phyloP scores from a whole-genome alignment of 2,113 vertebrate genomes.

The Albula goreensis region DNA sequence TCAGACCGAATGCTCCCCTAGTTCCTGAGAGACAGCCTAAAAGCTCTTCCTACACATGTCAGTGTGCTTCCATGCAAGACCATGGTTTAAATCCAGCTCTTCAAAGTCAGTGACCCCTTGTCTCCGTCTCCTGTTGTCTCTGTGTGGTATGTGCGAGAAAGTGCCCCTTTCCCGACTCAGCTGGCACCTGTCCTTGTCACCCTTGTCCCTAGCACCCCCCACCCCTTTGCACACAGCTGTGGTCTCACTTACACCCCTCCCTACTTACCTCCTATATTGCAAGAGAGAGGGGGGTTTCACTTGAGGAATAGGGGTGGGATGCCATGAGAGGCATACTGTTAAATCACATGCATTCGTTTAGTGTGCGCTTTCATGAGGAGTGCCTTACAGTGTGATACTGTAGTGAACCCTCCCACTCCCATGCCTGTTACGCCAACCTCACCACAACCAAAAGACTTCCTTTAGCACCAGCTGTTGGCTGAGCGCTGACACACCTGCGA shows the following conservation, averaged over 20 bases:
- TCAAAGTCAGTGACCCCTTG: not conserved
- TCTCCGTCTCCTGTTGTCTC: not conserved
- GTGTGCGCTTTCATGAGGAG: too few relatives aligned
- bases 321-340: not conserved
- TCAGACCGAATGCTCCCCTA: not conserved
- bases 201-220: not conserved
- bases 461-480: not conserved
- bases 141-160: slow-evolving; percentile 7
- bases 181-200: slow-evolving; percentile 10
- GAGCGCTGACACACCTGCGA: not conserved
- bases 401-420: not conserved
- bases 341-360: too few relatives aligned
- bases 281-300: not conserved
- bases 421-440: not conserved
- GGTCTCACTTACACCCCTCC: slow-evolving; percentile 4
- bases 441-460: not conserved
- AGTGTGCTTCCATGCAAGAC: not conserved
- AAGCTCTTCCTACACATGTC: not conserved
- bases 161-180: slow-evolving; percentile 7
- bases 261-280: not conserved
- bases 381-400: too few relatives aligned
- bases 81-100: not conserved
- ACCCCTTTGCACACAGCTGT: not conserved
- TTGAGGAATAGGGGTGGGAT: not conserved
- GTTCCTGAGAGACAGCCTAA: not conserved